Conservation (phyloP, 2,888 invertebrate genomes). For the Limnephilus lunatus region DNA sequence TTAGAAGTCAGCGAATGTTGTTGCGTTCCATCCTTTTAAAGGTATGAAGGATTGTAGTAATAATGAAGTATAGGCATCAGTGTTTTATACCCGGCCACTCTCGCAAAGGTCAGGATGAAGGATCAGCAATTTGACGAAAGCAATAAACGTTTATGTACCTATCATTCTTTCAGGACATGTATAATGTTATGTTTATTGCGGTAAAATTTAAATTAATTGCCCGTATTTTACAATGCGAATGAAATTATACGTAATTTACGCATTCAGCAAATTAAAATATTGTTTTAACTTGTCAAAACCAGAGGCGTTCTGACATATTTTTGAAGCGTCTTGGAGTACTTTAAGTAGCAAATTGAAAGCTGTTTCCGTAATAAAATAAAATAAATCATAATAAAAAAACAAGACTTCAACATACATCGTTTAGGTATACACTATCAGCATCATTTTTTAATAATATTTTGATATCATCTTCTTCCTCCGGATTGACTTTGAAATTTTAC, state of each 20-base stretch:
- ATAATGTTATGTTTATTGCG: background rate
- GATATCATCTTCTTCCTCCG: no score
- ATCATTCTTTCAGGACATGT: background rate
- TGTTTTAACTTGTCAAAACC: no score
- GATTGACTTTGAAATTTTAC: no score
- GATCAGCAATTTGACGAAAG: constrained; percentile 21
- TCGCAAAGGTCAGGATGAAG: constrained; percentile 51
- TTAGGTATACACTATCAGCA: no score
- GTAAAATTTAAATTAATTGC: background rate
- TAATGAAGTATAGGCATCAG: constrained; percentile 55
- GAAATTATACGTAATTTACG: background rate
- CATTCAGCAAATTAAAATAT: no score
- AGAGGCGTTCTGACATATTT: no score
- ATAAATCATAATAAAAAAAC: no score
- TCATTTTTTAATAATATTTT: no score
- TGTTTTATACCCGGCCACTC: constrained; percentile 41
- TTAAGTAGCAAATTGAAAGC: no score
- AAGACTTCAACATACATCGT: no score
- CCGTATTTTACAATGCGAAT: background rate
- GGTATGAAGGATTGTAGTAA: constrained; percentile 62
- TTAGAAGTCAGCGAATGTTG: constrained; percentile 53
- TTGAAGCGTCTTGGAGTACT: no score
- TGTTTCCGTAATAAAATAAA: no score
- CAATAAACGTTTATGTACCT: background rate
- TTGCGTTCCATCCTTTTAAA: constrained; percentile 51